A percentile compares a stretch with the other conserved stretches of the same genome.
These are phyloP conservation scores for Alethe diademata DNA, from an alignment of 2,113 vertebrate species.

Conservation along the genomic window DNA sequence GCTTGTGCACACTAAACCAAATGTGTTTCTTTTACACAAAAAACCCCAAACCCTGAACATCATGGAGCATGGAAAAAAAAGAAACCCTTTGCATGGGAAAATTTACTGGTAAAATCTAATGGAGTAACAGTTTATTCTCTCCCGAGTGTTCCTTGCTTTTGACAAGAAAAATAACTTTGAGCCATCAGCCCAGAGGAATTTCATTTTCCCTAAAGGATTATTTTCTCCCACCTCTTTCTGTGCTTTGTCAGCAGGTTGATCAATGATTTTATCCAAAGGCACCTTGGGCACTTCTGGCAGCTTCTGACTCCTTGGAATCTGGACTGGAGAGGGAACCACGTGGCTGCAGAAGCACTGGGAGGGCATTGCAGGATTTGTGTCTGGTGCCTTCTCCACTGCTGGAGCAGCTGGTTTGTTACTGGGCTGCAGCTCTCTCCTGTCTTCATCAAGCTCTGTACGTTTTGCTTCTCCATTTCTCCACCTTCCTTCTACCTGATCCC, in stretches of 20 bases:
- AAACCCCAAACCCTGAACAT: background rate
- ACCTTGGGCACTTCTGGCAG: background rate
- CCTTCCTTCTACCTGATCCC: background rate
- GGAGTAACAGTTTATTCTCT: background rate
- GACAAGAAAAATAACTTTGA: fast-evolving
- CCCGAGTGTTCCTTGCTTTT: background rate
- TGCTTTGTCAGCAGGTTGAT: background rate
- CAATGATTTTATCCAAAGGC: background rate
- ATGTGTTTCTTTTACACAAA: background rate
- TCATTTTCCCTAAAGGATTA: background rate
- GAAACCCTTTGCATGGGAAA: background rate
- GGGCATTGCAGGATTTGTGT: background rate
- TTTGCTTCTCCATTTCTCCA: background rate
- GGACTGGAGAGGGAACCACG: slow-evolving; percentile 42
- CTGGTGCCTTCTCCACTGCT: background rate
- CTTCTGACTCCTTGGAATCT: slow-evolving; percentile 57
- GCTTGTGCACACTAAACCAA: background rate
- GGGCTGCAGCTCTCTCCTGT: background rate
- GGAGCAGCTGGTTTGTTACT: background rate
- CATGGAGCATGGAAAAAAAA: background rate
- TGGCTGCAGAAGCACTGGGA: background rate
- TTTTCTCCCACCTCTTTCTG: slow-evolving; percentile 39
- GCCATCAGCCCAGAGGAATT: background rate
- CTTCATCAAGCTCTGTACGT: fast-evolving
- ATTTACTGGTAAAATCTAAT: background rate